Percentiles rank a stretch among this genome's conserved stretches.
phyloP scores from a whole-genome alignment of 2,888 invertebrate species.

The Toxonevra muliebris region DNA sequence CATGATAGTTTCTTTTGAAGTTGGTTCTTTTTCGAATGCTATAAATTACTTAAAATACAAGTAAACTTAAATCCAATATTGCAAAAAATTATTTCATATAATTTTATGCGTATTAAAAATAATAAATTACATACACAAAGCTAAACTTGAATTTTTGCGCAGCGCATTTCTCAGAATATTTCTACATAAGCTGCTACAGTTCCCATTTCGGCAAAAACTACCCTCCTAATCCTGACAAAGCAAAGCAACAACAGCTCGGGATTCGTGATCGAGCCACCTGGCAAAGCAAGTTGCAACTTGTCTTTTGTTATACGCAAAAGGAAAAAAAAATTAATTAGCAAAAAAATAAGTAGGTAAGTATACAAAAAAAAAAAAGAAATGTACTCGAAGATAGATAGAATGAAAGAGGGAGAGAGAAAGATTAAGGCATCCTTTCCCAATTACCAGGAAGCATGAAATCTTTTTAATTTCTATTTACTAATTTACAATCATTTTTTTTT shows the following conservation, averaged over 20 bases:
- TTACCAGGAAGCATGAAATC: constrained; percentile 30
- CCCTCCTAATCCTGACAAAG: not conserved
- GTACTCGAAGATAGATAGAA: not conserved
- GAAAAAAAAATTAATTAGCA: constrained; percentile 13
- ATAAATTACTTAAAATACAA: no score
- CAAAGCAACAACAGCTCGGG: not conserved
- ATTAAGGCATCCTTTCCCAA: constrained; percentile 20
- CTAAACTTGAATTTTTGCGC: constrained; percentile 3
- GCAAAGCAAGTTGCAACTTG: constrained; percentile 28
- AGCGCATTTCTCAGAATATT: not conserved
- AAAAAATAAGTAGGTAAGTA: constrained; percentile 1
- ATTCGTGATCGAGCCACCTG: constrained; percentile 13
- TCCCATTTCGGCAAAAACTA: not conserved
- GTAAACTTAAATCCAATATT: no score
- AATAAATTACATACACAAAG: no score
- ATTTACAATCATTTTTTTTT: constrained; percentile 19
- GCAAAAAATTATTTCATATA: no score
- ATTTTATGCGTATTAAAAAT: no score
- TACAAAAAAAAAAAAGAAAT: not conserved
- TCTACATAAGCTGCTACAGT: no score
- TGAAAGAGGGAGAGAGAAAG: constrained; percentile 7
- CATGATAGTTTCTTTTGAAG: no score
- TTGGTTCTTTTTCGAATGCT: no score
- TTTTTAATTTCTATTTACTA: constrained; percentile 25
- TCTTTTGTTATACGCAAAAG: constrained; percentile 6